Evolutionary conservation across 2,113 vertebrate genomes (phyloP).

Genomic region (Lanius ludovicianus): DNA sequence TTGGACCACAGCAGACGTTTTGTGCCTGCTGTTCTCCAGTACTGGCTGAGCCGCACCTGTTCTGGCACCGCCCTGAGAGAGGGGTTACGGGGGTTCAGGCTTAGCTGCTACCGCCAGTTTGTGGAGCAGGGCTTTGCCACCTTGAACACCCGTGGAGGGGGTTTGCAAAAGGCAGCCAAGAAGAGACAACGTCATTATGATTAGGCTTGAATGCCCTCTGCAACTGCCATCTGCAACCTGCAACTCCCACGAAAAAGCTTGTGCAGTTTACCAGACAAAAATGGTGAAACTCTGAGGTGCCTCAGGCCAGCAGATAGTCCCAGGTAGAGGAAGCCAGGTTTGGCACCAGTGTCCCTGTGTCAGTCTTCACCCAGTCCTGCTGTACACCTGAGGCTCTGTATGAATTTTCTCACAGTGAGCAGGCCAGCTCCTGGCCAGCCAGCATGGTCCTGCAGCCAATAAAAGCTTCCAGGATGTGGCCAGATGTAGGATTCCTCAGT

Average conservation of each 20-base stretch:
- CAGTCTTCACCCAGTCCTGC: neutral
- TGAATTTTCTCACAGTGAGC: accelerated
- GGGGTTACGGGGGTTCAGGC: too few relatives aligned
- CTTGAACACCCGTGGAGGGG: accelerated
- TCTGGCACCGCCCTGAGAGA: accelerated
- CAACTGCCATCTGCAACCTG: neutral
- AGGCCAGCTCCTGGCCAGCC: neutral
- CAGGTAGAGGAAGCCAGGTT: neutral
- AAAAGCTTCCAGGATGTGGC: neutral
- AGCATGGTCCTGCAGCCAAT: neutral
- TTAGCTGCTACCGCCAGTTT: neutral
- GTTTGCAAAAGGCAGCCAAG: neutral
- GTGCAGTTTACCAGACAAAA: neutral
- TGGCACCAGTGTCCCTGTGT: neutral
- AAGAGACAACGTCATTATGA: neutral
- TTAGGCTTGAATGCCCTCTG: neutral
- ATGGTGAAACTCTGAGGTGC: neutral
- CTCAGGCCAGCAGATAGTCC: neutral
- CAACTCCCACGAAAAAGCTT: neutral
- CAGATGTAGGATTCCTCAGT: neutral
- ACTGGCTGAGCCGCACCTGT: neutral
- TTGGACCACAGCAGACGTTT: accelerated
- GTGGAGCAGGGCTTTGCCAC: neutral
- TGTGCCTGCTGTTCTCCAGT: accelerated
- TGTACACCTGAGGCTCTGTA: neutral